phyloP scores from a whole-genome alignment of 2,888 invertebrate genomes.

The Ormyrus labotus region DNA sequence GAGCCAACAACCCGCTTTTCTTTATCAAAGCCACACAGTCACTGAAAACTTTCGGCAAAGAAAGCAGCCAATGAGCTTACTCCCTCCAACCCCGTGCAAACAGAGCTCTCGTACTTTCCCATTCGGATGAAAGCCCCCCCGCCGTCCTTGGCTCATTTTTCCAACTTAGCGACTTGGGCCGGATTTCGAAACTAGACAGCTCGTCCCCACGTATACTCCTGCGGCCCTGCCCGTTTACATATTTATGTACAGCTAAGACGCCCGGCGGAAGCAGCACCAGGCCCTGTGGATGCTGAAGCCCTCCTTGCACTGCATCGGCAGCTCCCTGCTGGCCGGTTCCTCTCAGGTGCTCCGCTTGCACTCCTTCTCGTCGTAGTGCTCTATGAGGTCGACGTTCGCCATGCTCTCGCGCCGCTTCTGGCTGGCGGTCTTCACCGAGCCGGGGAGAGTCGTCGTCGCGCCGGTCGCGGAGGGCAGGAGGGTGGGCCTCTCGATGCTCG shows the following conservation, averaged over 20 bases:
- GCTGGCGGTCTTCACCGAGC: constrained; percentile 3
- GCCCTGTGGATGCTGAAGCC: constrained; percentile 77
- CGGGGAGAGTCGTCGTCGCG: constrained; percentile 23
- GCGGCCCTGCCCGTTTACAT: not conserved
- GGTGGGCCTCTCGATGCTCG: constrained; percentile 33
- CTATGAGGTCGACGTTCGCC: constrained; percentile 68
- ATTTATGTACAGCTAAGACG: constrained; percentile 65
- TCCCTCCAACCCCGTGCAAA: too few species aligned
- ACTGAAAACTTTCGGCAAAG: too few species aligned
- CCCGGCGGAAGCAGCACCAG: constrained; percentile 77
- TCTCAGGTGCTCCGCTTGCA: constrained; percentile 66
- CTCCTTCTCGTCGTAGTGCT: constrained; percentile 65
- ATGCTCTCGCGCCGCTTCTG: constrained; percentile 56
- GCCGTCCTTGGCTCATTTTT: too few species aligned
- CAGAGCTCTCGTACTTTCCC: too few species aligned
- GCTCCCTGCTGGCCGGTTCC: constrained; percentile 37
- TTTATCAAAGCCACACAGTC: too few species aligned
- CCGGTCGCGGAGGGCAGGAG: constrained; percentile 24
- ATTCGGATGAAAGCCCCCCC: too few species aligned
- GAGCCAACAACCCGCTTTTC: too few species aligned
- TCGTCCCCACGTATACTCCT: not conserved
- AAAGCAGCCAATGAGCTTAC: too few species aligned
- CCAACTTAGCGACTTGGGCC: not conserved
- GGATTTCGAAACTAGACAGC: constrained; percentile 18
- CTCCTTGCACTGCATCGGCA: constrained; percentile 39